phyloP scores from a whole-genome alignment of 2,797 vertebrate genomes.

The Sparus aurata region DNA sequence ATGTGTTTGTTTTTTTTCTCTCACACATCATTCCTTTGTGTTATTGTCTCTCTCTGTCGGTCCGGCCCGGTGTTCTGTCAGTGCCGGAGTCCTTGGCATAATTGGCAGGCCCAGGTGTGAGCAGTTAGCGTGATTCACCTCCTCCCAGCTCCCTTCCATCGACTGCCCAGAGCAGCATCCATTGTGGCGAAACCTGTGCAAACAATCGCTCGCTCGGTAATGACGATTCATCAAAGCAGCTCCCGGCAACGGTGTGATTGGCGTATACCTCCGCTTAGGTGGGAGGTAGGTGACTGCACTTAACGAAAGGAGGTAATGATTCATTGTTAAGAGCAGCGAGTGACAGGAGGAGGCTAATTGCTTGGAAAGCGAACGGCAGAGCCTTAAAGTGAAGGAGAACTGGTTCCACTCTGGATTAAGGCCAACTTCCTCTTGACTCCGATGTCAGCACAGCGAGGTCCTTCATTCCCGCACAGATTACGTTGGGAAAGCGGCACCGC shows the following conservation, averaged over 20 bases:
- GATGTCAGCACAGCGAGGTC: constrained; percentile 15
- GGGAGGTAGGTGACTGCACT: constrained; percentile 13
- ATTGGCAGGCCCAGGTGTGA: constrained; percentile 57
- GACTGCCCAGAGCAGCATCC: constrained; percentile 18
- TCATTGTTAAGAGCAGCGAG: constrained; percentile 38
- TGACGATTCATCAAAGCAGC: constrained; percentile 36
- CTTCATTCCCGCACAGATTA: constrained; percentile 6
- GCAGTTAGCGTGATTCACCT: constrained; percentile 35
- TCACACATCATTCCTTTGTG: not conserved
- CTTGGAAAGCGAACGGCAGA: constrained; percentile 35
- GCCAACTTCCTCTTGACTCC: constrained; percentile 20
- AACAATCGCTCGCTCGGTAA: constrained; percentile 28
- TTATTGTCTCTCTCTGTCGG: not conserved
- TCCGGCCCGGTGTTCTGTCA: constrained; percentile 11
- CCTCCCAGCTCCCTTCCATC: constrained; percentile 19
- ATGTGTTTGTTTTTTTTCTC: not conserved
- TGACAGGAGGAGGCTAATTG: constrained; percentile 52
- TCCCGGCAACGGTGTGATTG: constrained; percentile 20
- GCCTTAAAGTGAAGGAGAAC: not conserved
- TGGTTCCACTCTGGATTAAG: constrained; percentile 7
- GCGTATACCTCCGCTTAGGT: constrained; percentile 31
- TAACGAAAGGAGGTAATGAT: constrained; percentile 49
- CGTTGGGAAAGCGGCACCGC: not conserved
- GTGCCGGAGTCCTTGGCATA: constrained; percentile 34
- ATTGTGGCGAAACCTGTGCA: constrained; percentile 20